A percentile compares a stretch with the other conserved stretches of the same genome.
Evolutionary conservation across 2,888 invertebrate species (phyloP).

Genomic region (Torymus auratus): DNA sequence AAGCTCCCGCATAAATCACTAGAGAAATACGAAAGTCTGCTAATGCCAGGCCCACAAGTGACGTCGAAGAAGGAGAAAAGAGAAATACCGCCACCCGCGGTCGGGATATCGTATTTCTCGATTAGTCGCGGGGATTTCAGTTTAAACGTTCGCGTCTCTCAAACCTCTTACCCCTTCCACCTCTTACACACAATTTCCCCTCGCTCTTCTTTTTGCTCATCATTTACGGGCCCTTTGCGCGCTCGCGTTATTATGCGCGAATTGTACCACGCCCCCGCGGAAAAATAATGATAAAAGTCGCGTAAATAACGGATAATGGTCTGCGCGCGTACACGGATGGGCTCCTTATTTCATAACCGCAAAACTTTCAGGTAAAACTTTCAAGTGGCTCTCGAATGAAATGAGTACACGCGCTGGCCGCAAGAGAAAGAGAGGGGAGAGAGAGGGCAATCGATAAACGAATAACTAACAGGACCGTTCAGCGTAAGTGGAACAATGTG

Average conservation of each 20-base stretch:
- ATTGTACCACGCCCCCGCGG: neutral
- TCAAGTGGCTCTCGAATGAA: conserved; percentile 27
- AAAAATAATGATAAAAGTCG: conserved; percentile 17
- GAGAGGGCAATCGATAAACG: conserved; percentile 31
- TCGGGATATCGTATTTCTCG: conserved; percentile 45
- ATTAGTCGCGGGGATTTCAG: conserved; percentile 24
- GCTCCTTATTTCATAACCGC: conserved; percentile 5
- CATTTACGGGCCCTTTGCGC: neutral
- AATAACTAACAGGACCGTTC: conserved; percentile 16
- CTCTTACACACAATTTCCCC: neutral
- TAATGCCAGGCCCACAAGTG: conserved; percentile 45
- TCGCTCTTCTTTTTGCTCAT: neutral
- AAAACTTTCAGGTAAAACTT: conserved; percentile 19
- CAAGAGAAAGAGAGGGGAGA: neutral
- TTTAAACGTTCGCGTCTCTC: conserved; percentile 1
- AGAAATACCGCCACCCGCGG: conserved; percentile 6
- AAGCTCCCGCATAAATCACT: conserved; percentile 53
- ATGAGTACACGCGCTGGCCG: neutral
- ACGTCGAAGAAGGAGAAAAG: conserved; percentile 14
- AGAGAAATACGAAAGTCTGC: conserved; percentile 44
- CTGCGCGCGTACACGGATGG: too few relatives aligned
- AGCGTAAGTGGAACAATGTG: conserved; percentile 12
- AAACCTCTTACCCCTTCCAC: neutral
- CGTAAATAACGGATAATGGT: conserved; percentile 7
- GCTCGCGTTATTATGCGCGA: neutral